Conservation (phyloP, 2,888 invertebrate species). For the Drosophila niveifrons region DNA sequence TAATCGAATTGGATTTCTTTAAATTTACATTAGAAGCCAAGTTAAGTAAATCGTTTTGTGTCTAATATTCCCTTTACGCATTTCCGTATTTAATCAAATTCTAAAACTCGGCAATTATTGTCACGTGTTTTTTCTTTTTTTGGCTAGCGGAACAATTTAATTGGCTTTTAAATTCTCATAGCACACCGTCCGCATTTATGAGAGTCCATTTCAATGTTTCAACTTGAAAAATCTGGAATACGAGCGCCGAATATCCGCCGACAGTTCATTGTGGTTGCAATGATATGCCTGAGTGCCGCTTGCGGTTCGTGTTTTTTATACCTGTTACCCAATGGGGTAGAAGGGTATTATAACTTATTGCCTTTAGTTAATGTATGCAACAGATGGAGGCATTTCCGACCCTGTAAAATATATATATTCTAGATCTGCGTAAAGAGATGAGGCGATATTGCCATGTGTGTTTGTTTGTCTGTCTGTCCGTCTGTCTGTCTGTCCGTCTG, state of each 20-base stretch:
- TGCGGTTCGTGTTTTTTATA: conserved; percentile 33
- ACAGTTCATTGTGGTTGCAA: conserved; percentile 41
- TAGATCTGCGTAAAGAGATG: too few relatives aligned
- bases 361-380: too few relatives aligned
- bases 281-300: conserved; percentile 62
- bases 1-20: conserved; percentile 31
- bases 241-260: conserved; percentile 33
- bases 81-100: background rate
- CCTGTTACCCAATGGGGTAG: too few relatives aligned
- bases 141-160: conserved; percentile 47
- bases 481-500: too few relatives aligned
- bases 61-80: background rate
- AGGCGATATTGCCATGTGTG: too few relatives aligned
- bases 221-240: conserved; percentile 36
- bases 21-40: background rate
- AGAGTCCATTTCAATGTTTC: conserved; percentile 39
- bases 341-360: too few relatives aligned
- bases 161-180: conserved; percentile 45
- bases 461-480: too few relatives aligned
- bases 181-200: conserved; percentile 48
- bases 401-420: too few relatives aligned
- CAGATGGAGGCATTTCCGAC: too few relatives aligned
- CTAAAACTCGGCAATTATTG: conserved; percentile 3
- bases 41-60: conserved; percentile 18
- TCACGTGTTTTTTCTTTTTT: conserved; percentile 24